Evolutionary conservation across 2,113 vertebrate genomes (phyloP).

Genomic region (Scomber colias): DNA sequence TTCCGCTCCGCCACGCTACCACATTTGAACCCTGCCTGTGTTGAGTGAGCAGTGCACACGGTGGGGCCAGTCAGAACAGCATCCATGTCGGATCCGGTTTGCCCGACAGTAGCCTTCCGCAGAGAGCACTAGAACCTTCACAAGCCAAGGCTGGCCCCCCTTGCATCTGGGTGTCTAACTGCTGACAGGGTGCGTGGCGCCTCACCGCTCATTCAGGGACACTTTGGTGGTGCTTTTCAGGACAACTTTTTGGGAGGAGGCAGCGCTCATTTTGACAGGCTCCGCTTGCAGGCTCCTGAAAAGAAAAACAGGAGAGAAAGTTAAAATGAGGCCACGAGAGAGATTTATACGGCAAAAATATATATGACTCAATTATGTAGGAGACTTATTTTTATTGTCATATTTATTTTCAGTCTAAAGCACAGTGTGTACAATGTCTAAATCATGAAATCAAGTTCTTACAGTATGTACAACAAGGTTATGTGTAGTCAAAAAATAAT

Average conservation of each 20-base stretch:
- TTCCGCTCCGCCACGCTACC: neutral
- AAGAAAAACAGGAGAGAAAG: slow-evolving; percentile 5
- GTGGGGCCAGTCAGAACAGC: slow-evolving; percentile 45
- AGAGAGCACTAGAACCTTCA: slow-evolving; percentile 70
- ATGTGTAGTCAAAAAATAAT: no score
- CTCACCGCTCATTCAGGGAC: slow-evolving; percentile 99
- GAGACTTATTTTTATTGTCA: neutral
- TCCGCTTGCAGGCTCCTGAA: slow-evolving; percentile 59
- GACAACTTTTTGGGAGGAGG: slow-evolving; percentile 97
- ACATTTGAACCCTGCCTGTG: neutral
- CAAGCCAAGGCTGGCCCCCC: slow-evolving; percentile 68
- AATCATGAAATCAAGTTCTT: no score
- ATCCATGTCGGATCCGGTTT: slow-evolving; percentile 73
- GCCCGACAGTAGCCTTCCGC: slow-evolving; percentile 70
- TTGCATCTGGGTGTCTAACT: slow-evolving; percentile 75
- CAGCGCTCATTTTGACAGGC: slow-evolving; percentile 91
- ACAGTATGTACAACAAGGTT: no score
- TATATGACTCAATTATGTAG: neutral
- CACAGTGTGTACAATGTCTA: no score
- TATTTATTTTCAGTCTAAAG: no score
- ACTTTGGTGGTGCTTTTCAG: slow-evolving; percentile 99
- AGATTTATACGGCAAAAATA: neutral
- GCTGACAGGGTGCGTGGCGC: slow-evolving; percentile 86
- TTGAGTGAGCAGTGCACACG: slow-evolving; percentile 79
- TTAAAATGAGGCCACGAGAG: neutral